Conservation (phyloP, 2,113 vertebrate genomes). For the Archilochus colubris region DNA sequence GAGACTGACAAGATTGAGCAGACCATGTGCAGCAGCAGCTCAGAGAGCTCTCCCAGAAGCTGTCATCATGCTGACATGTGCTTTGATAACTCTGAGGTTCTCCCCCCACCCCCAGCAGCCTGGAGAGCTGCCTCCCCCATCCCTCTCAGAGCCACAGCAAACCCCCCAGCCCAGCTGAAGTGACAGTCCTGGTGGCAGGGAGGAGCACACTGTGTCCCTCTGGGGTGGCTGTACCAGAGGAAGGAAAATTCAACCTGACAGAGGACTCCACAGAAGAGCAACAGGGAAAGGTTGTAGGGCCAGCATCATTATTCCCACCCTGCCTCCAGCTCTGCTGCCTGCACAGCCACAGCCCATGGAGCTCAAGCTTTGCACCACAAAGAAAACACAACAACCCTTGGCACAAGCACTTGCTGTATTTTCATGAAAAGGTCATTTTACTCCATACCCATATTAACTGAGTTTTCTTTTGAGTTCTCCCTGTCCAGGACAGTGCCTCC, state of each 20-base stretch:
- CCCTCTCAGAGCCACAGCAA: not conserved
- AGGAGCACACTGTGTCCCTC: not conserved
- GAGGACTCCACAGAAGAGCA: not conserved
- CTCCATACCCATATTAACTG: not conserved
- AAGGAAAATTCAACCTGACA: constrained; percentile 12
- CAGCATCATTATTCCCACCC: not conserved
- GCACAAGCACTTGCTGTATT: fast-evolving
- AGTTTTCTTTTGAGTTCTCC: not conserved
- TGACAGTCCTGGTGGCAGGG: not conserved
- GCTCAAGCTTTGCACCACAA: not conserved
- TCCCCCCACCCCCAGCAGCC: not conserved
- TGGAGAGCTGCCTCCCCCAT: not conserved
- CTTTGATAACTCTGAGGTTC: not conserved
- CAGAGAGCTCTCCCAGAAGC: constrained; percentile 36
- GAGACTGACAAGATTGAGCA: not conserved
- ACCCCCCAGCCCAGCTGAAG: fast-evolving
- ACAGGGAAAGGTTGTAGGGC: not conserved
- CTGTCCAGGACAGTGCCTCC: not conserved
- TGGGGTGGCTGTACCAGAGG: not conserved
- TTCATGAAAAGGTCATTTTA: constrained; percentile 11
- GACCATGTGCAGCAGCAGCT: not conserved
- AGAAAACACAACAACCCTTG: not conserved
- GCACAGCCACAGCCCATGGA: fast-evolving
- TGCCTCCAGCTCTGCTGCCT: fast-evolving
- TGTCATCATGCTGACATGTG: not conserved